Evolutionary conservation across 2,797 vertebrate genomes (phyloP).

Genomic region (Mustela erminea): DNA sequence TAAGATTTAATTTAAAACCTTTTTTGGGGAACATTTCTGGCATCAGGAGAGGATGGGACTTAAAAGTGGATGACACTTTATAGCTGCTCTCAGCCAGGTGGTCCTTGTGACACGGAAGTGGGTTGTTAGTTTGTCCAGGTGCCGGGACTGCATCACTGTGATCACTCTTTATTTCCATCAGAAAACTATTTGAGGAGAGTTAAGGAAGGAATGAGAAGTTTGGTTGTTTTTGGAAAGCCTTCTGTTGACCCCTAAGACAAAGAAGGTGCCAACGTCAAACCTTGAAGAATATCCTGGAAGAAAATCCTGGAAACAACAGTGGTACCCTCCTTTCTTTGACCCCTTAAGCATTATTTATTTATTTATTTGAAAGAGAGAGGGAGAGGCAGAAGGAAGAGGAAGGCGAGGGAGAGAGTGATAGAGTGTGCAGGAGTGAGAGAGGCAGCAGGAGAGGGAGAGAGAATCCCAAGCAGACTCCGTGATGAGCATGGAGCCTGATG

Average conservation of each 20-base stretch:
- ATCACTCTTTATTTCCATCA: not conserved
- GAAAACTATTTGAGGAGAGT: not conserved
- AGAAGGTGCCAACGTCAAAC: not conserved
- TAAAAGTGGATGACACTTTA: not conserved
- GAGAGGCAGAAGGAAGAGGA: not conserved
- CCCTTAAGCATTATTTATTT: not conserved
- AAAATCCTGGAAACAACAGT: not conserved
- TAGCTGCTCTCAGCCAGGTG: not conserved
- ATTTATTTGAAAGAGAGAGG: not conserved
- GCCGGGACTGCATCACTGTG: rapidly evolving
- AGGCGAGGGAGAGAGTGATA: not conserved
- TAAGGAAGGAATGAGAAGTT: not conserved
- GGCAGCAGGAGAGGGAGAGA: not conserved
- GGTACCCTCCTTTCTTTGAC: rapidly evolving
- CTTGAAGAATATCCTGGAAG: not conserved
- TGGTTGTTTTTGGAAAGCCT: not conserved
- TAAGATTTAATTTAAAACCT: not conserved
- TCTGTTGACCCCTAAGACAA: not conserved
- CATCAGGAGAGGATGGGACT: not conserved
- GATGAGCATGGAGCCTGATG: not conserved
- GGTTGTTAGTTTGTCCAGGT: no score
- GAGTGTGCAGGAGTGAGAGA: not conserved
- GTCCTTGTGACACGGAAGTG: not conserved
- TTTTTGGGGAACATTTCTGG: not conserved
- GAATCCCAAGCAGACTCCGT: not conserved